Evolutionary conservation across 2,797 vertebrate species (phyloP).

Genomic region (Lerista edwardsae): DNA sequence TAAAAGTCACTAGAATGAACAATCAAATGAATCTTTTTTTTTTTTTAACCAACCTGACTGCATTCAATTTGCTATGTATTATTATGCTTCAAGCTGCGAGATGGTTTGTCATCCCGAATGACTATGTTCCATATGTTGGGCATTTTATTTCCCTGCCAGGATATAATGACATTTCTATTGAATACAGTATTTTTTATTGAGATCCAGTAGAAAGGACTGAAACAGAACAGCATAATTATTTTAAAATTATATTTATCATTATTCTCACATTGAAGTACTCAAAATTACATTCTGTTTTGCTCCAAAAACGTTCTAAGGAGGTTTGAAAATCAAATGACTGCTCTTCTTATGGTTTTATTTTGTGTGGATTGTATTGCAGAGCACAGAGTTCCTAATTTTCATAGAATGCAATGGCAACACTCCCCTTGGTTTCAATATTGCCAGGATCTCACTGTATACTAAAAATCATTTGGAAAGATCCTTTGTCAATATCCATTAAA

Average conservation of each 20-base stretch:
- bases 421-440: not conserved
- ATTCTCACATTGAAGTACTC: constrained; percentile 35
- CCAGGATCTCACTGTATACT: not conserved
- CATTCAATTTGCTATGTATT: constrained; percentile 7
- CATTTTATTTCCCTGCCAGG: constrained; percentile 24
- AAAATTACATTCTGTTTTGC: not conserved
- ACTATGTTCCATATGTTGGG: constrained; percentile 9
- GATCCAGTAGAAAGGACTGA: constrained; percentile 13
- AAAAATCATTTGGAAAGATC: not conserved
- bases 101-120: constrained; percentile 37
- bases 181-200: constrained; percentile 33
- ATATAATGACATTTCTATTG: constrained; percentile 30
- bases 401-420: not conserved
- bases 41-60: not conserved
- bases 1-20: constrained; percentile 16
- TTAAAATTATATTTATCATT: constrained; percentile 29
- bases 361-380: not conserved
- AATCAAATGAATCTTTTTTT: not conserved
- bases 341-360: not conserved
- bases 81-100: constrained; percentile 6
- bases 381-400: constrained; percentile 11
- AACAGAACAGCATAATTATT: constrained; percentile 21
- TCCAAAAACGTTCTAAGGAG: constrained; percentile 24
- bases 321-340: constrained; percentile 24
- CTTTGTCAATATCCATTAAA: constrained; percentile 3